Evolutionary conservation across 2,888 invertebrate species (phyloP), one percentile per base, ranked within the genome.

Genomic region (Meiosimyza platycephala): DNA sequence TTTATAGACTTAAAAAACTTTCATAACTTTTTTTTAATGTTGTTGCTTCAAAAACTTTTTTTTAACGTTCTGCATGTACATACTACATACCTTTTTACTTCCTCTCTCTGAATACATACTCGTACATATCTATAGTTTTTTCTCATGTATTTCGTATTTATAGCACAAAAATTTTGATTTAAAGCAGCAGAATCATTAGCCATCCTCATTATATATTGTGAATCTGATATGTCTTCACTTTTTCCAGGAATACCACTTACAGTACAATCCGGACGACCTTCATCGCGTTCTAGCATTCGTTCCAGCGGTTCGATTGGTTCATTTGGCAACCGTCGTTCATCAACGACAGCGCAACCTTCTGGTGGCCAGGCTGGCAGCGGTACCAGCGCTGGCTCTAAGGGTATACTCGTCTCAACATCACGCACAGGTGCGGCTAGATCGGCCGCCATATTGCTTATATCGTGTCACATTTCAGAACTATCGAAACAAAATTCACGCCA

Each of bases 401-500:
- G 92, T 86, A 91, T 92, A 84, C 88, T 92, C 82, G 92, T 93
- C 85, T 92, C 93, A 85, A 92, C 93, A 84, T 94, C 94, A 87
- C 92, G 95, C 90, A 94, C 94, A 95, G 95, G 95, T 94, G 94
- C 94, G 92, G 95, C 95, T 89, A 93, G 94, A 89, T 92, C 94
- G 90, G 95, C 95, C 90, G 95, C 95, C 93, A 94, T 95, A 93
- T 94, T 95, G 93, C 93, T 95, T 90, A 94, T 95, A 91, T 95
- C 95, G 91, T 94, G 93, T 91, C 93, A 93, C 90, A 92, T 93
- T 88, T 89, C 89, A 89, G 89, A 90, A 78, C 82, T 85, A 76
- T 83, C 85, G 76, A 86, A 86, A 89, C 89, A 89, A 88, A 82
- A 80, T 78, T 82, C 84, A 74, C 83, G 82, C 69, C 82, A 80